Evolutionary conservation across 2,888 invertebrate genomes (phyloP), one percentile per base, ranked within the genome.

Genomic region (Dicycla oo): DNA sequence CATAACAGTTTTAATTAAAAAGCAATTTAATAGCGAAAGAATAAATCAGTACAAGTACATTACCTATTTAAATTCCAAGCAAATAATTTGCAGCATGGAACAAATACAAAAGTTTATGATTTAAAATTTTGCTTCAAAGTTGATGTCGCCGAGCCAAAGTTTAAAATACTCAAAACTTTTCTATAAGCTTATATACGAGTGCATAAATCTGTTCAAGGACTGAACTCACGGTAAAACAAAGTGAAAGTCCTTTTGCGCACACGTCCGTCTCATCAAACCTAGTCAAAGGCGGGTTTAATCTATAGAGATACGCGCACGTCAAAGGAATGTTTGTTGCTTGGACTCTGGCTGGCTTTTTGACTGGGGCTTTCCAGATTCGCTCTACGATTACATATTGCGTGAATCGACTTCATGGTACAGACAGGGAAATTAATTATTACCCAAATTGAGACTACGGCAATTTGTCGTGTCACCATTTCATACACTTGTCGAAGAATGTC

Each of bases 201-300:
- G 49, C 26, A 34, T 57, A 51, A 45, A 51, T 68, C 15, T 30
- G 20, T 45, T 51, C 26, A 45, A 23, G 18, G 18, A 30, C 20
- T 54, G 7, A 40, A n/a, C 13, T 47, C n/a, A 20, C 20, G 20
- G 40, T 15, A 38, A 13, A 38, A 45, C 45, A 69, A 57, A 78
- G 23, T 26, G 11, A 43, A 13, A 23, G 30, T 18, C 6, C 40
- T 30, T 57, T 66, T 26, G 30, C 4, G 51, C 26, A 26, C 26
- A 34, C 49, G 30, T 45, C 11, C n/a, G 11, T 45, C 4, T 30
- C 43, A 18, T 54, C 23, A 30, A 43, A 60, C n/a, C n/a, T 51
- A 11, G 40, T 68, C 13, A 23, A 65, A 68, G n/a, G 54, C 38
- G 30, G 38, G 56, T 65, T 53, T 66, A 79, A 62, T 78, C 15